Evolutionary conservation across 2,888 invertebrate genomes (phyloP), one percentile per base, ranked within the genome.

Genomic region (Eilema sororculum): DNA sequence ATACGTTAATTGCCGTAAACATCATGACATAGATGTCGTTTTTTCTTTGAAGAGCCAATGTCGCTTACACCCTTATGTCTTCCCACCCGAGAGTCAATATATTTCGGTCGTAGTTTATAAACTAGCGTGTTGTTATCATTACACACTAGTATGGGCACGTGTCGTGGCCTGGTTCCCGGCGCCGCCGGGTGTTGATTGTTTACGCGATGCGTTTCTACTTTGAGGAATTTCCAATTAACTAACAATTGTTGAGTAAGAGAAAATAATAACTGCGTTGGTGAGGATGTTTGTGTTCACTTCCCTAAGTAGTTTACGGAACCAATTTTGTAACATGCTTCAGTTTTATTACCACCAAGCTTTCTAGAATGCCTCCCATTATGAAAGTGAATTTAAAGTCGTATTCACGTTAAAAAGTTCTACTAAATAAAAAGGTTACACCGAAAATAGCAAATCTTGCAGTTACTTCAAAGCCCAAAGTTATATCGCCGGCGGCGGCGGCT

Each of bases 81-180:
- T 6, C 52, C n/a, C 33, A 12, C 4, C 2, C 9, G 8, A 52
- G n/a, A 9, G 52, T 52, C n/a, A 67, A 61, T 33, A 78, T 80
- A 82, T 82, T 80, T 80, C 64, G 24, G 81, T 74, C 74, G 28
- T 61, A 62, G 78, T 82, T 80, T 80, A 80, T 73, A 72, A 80
- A 82, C 73, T 62, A 28, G 13, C 68, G 33, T 9, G 28, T 60
- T 72, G 69, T 68, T 68, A 64, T 63, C 33, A 24, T 52, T 57
- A 28, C 59, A 63, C 13, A 62, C 68, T 66, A 41, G 68, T 77
- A 73, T 63, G 22, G 24, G 57, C 66, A 37, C 71, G 74, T 74
- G 82, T 73, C 73, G 72, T 78, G 78, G 69, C 41, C 33, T 30
- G 22, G n/a, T 68, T 70, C 30, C 24, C 22, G 33, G 16, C 30